Conservation (phyloP, 2,113 vertebrate genomes). For the Onychostruthus taczanowskii region DNA sequence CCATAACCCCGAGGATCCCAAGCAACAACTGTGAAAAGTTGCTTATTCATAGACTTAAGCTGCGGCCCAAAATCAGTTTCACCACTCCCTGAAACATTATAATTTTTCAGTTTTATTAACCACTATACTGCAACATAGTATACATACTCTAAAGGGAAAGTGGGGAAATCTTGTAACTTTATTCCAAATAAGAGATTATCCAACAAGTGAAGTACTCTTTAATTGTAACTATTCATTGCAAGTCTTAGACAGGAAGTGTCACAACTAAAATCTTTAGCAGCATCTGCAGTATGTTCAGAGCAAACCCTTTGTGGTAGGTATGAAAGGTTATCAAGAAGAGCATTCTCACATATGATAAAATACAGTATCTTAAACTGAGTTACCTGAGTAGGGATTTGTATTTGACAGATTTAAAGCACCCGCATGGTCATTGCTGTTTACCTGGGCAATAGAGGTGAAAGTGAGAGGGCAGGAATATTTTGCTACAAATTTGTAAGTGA, state of each 20-base stretch:
- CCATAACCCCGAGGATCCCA: constrained; percentile 93
- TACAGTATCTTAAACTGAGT: not conserved
- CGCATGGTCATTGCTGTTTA: not conserved
- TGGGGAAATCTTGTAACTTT: not conserved
- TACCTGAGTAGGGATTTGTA: not conserved
- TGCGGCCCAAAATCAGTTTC: constrained; percentile 89
- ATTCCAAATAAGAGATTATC: not conserved
- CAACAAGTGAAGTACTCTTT: not conserved
- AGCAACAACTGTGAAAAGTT: constrained; percentile 83
- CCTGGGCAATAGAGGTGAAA: not conserved
- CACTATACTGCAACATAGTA: not conserved
- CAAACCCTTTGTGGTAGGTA: not conserved
- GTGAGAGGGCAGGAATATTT: not conserved
- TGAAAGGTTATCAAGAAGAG: not conserved
- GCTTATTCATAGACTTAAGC: constrained; percentile 80
- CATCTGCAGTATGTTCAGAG: not conserved
- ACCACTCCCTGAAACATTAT: constrained; percentile 75
- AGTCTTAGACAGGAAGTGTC: not conserved
- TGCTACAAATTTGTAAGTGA: not conserved
- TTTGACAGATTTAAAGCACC: not conserved
- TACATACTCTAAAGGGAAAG: not conserved
- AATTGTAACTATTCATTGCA: not conserved
- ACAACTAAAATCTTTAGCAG: not conserved
- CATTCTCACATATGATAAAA: not conserved
- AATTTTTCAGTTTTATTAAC: not conserved